Base-by-base conservation (phyloP, 2,113 vertebrate genomes). In the Peromyscus californicus region DNA sequence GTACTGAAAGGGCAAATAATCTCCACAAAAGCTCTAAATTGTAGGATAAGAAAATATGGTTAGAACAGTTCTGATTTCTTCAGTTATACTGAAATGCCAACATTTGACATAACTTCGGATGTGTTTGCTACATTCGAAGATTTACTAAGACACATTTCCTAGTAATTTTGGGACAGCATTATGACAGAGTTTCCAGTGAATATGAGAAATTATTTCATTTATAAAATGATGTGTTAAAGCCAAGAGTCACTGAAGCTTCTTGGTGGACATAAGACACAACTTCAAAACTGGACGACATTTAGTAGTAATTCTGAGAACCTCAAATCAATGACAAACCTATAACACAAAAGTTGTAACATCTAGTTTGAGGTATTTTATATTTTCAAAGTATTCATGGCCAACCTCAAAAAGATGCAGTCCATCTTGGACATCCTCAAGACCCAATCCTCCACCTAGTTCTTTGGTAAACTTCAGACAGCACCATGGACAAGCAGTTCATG, bases 391-490 rank as follows among this genome's bases (percentile, higher is more conserved):
- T 99, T 99, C 97, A 99, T 99, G 98, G 99, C 99, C 98, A 99
- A 99, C 98, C 99, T 99, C 65, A 99, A 99, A 98, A 99, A 99
- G 99, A 99, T 99, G 0, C 99, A 99, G 98, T 99, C 99, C 98
- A 99, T 99, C 98, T 98, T 99, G 95, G 99, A 99, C 99, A 99
- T 99, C 33, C 54, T 59, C 11, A 82, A 82, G 36, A n/a, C 54
- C 48, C 98, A 99, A 99, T 97, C 99, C 99, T 97, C 99, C 91
- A 99, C 99, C 10, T 80, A 80, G 98, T 99, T 99, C 97, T 99
- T 99, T 98, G 99, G 99, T 99, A 99, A 99, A 99, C 99, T 99
- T 98, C 99, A 99, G 99, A 99, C 99, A 99, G 99, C 98, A 99
- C 99, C 96, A 99, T 99, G 98, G 99, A 99, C 12, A 99, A 99